Evolutionary conservation across 2,797 vertebrate species (phyloP).

Genomic region (Centroberyx gerrardi): DNA sequence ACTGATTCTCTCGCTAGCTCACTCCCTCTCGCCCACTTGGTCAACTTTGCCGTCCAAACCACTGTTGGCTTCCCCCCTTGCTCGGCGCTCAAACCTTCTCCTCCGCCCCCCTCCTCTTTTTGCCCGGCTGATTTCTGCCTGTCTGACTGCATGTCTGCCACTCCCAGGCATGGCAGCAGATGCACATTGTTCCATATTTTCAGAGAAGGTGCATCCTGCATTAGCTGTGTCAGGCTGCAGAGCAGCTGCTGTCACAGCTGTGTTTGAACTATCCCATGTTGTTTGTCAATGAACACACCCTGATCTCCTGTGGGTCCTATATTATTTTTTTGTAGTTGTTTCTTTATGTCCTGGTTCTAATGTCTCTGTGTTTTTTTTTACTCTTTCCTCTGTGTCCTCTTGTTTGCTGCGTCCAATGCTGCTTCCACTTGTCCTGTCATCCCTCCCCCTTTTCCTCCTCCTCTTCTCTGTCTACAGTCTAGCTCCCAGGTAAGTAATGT

Average conservation of each 20-base stretch:
- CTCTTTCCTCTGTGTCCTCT: slow-evolving; percentile 64
- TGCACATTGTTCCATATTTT: slow-evolving; percentile 69
- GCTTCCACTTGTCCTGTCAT: slow-evolving; percentile 63
- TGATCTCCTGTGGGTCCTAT: slow-evolving; percentile 52
- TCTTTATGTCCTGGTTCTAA: slow-evolving; percentile 69
- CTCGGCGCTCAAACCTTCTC: slow-evolving; percentile 45
- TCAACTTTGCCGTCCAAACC: slow-evolving; percentile 38
- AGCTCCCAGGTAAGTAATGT: slow-evolving; percentile 92
- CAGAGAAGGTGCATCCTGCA: slow-evolving; percentile 79
- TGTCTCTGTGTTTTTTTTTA: slow-evolving; percentile 57
- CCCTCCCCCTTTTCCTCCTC: slow-evolving; percentile 62
- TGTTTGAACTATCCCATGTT: slow-evolving; percentile 49
- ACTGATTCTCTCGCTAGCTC: slow-evolving; percentile 51
- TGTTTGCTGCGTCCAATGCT: slow-evolving; percentile 64
- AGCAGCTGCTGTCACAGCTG: slow-evolving; percentile 49
- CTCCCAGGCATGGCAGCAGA: slow-evolving; percentile 75
- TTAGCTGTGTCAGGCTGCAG: slow-evolving; percentile 65
- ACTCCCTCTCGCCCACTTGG: slow-evolving; percentile 48
- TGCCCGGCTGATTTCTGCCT: slow-evolving; percentile 69
- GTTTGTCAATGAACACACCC: slow-evolving; percentile 60
- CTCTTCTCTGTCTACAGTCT: slow-evolving; percentile 91
- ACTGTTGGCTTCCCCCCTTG: slow-evolving; percentile 44
- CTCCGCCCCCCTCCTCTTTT: slow-evolving; percentile 27
- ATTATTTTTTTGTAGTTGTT: slow-evolving; percentile 47
- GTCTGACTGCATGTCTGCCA: slow-evolving; percentile 82